Evolutionary conservation across 1,140 invertebrate genomes (phyloP), one percentile per base, ranked within the genome.

Genomic region (Phymastichus coffea): DNA sequence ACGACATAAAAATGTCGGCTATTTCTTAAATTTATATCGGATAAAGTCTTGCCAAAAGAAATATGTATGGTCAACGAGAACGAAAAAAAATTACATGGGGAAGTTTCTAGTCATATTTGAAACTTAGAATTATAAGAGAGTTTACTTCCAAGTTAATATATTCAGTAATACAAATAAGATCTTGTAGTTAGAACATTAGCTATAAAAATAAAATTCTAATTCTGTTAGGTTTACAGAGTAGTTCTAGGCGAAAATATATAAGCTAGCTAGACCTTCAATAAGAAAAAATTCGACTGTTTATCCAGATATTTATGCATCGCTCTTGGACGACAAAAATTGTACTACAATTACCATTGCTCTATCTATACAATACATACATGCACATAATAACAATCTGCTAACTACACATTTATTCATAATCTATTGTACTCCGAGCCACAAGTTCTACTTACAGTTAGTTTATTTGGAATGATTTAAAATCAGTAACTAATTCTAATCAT

Each of bases 11-110:
- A 61, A 62, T 68, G 63, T 72, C 65, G 67, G 66, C 66, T 69
- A 68, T 75, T 77, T 76, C 70, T 28, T 74, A 74, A 71, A 76
- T 76, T 76, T 76, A 69, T 72, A 76, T 72, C 48, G 56, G 57
- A 71, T 63, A 55, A 70, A 62, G 70, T 70, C 65, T 72, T 75
- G 72, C 70, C 70, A 74, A 75, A 71, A 68, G 63, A 63, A 66
- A 67, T 37, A 63, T 64, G 65, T 60, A 37, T 63, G 64, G 52
- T 61, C 22, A 22, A 38, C 22, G 35, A 33, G 37, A 28, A 54
- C 22, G 22, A 54, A 30, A 52, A 52, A 60, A 54, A 19, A 14
- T 60, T 60, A 56, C 43, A 61, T 55, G 49, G 58, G 30, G 60
- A 68, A 53, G 62, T 69, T 74, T 74, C 75, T 77, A 75, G 75